phyloP scores from a whole-genome alignment of 1,140 invertebrate genomes.

The Caenorhabditis remanei region DNA sequence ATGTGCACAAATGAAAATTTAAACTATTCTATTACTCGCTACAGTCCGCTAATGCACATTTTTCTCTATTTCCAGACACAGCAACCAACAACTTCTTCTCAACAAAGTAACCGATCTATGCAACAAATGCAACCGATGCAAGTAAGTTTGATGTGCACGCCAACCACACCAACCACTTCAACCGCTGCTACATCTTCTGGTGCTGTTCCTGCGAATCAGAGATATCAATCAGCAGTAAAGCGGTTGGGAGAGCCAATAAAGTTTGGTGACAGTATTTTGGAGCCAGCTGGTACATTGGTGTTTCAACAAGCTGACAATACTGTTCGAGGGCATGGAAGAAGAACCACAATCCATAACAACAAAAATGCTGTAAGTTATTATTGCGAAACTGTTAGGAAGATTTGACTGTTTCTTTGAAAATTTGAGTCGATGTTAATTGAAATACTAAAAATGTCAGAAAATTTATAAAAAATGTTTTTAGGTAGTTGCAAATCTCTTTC shows the following conservation, averaged over 20 bases:
- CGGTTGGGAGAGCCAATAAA: background rate
- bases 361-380: constrained; percentile 17
- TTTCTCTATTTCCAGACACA: background rate
- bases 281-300: constrained; percentile 21
- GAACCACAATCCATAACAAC: background rate
- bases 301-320: background rate
- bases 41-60: no score
- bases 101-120: background rate
- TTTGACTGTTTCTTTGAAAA: background rate
- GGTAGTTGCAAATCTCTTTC: constrained; percentile 28
- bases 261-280: background rate
- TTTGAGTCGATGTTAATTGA: background rate
- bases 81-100: constrained; percentile 4
- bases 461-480: background rate
- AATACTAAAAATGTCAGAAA: background rate
- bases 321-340: background rate
- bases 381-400: background rate
- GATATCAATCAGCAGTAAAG: background rate
- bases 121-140: background rate
- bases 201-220: background rate
- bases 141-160: constrained; percentile 13
- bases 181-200: background rate
- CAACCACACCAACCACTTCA: background rate
- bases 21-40: no score
- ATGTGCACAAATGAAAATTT: no score